phyloP scores from a whole-genome alignment of 1,140 invertebrate species.

The Dendroctonus ponderosae region DNA sequence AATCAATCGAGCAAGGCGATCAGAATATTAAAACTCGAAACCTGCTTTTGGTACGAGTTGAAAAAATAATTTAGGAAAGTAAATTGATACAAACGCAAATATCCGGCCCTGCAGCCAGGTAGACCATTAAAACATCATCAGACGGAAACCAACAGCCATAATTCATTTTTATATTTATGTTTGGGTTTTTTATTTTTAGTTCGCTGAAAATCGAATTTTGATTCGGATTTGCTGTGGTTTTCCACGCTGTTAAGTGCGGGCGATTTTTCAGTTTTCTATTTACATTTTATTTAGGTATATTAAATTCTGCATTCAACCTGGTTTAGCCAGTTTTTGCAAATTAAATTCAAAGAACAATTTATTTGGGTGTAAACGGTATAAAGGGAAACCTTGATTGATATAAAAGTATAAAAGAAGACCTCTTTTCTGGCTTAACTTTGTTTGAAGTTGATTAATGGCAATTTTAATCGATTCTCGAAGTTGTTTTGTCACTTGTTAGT shows the following conservation, averaged over 20 bases:
- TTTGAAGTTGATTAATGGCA: too few relatives aligned
- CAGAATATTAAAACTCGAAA: neutral
- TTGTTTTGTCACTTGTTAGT: too few relatives aligned
- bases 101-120: constrained; percentile 2
- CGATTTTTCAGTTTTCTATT: neutral
- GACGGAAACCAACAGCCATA: constrained; percentile 8
- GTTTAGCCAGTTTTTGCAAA: neutral
- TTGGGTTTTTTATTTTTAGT: constrained; percentile 10
- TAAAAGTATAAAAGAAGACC: too few relatives aligned
- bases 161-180: constrained; percentile 7
- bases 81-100: neutral
- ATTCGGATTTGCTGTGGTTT: neutral
- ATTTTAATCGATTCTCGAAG: too few relatives aligned
- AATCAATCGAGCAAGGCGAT: neutral
- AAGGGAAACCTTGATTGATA: neutral
- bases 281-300: neutral
- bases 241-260: neutral
- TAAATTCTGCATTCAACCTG: neutral
- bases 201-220: neutral
- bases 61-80: neutral
- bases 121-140: constrained; percentile 5
- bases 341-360: neutral
- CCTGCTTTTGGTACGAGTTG: neutral
- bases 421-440: too few relatives aligned
- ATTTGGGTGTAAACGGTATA: neutral